Evolutionary conservation across 1,140 invertebrate species (phyloP), one percentile per base, ranked within the genome.

Genomic region (Epicauta chinensis): DNA sequence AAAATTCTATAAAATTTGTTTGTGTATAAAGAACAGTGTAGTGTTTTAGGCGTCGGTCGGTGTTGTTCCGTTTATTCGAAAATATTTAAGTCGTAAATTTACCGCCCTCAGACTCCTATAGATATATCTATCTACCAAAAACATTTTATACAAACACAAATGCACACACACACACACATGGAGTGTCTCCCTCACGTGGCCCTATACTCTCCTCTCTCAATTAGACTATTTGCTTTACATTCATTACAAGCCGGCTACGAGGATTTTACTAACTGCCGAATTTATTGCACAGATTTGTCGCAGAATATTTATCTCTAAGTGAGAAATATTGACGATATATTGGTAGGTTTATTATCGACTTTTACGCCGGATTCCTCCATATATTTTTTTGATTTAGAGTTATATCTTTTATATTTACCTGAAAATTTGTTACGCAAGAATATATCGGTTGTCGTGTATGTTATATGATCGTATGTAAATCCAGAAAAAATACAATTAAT

Each of bases 241-340:
- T 60, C 55, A 58, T 60, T 60, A 58, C 49, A 37, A 60, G 7
- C n/a, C 36, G 49, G 52, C 59, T 53, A 59, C 55, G 54, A 61
- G 60, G 60, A 60, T 64, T 64, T 64, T 64, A 64, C 62, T 60
- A 64, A 64, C 62, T 64, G 62, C 53, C 60, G 58, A 60, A 62
- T 64, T 64, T 64, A 64, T 64, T 57, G 60, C 55, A 56, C 23
- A 58, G 60, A 64, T 58, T 57, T 59, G 58, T 57, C 60, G 43
- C 46, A 44, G 45, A 49, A 51, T 60, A 62, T 60, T 60, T 60
- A 62, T 62, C n/a, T n/a, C 51, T 58, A 56, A 55, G 60, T 58
- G 58, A 55, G 54, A 62, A 62, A 60, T 62, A 62, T 62, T 40
- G 55, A 16, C 48, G 54, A 57, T 60, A 57, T 57, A 54, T 53